These are phyloP conservation scores for Alcedo quadribrachys DNA, from an alignment of 2,797 vertebrate species.

Conservation along the genomic window DNA sequence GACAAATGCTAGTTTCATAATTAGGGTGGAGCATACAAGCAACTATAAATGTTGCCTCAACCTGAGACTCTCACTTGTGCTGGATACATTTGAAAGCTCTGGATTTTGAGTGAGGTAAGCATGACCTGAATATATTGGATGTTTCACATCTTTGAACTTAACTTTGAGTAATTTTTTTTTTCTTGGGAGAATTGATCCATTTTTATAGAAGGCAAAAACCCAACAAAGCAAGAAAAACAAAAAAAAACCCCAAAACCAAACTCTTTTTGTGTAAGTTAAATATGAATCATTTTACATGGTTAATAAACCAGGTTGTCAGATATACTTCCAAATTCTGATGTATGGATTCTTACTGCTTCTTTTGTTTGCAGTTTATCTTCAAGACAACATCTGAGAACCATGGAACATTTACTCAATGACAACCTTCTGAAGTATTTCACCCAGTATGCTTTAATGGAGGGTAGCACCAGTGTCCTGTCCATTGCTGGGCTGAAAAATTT, in stretches of 20 bases:
- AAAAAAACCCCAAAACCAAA: background rate
- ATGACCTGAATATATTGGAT: background rate
- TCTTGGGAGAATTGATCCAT: background rate
- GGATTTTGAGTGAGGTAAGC: conserved; percentile 60
- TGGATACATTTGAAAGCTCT: background rate
- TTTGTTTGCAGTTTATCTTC: conserved; percentile 39
- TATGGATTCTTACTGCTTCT: background rate
- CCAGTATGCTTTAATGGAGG: conserved; percentile 64
- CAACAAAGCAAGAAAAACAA: background rate
- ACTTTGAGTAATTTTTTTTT: background rate
- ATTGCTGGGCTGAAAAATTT: conserved; percentile 50
- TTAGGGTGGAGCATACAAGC: conserved; percentile 66
- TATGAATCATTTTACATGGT: background rate
- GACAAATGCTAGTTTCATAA: conserved; percentile 70
- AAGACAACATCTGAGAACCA: conserved; percentile 28
- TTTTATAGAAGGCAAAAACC: background rate
- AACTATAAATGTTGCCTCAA: conserved; percentile 71
- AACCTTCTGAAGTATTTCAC: conserved; percentile 68
- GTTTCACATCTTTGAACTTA: background rate
- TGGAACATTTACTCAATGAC: conserved; percentile 47
- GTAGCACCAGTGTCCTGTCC: conserved; percentile 53
- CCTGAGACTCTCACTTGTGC: background rate
- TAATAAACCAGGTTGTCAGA: background rate
- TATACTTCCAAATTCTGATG: background rate
- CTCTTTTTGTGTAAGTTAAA: background rate